Conservation (phyloP, 2,888 invertebrate genomes). For the Apamea sordens region DNA sequence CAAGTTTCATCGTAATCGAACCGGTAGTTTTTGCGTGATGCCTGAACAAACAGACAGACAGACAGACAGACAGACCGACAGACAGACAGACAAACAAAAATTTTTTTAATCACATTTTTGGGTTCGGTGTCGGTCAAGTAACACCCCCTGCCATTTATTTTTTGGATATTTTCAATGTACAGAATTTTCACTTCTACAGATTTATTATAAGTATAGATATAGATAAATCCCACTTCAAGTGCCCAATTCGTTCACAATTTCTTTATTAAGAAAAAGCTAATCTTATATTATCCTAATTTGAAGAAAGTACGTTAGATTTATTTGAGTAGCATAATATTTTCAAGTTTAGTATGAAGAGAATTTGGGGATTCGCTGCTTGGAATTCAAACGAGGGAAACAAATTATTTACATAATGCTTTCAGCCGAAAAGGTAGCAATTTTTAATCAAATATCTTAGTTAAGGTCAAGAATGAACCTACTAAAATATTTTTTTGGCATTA, state of each 20-base stretch:
- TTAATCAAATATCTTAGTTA: background rate
- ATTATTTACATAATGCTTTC: slow-evolving; percentile 15
- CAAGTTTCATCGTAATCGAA: no score
- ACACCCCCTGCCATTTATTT: no score
- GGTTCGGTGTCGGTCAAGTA: no score
- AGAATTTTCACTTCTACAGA: no score
- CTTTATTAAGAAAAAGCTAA: background rate
- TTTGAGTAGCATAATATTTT: background rate
- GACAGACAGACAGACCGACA: no score
- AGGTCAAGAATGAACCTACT: background rate
- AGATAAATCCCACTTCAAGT: background rate
- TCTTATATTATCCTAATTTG: background rate
- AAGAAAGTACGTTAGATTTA: no score
- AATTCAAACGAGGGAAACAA: slow-evolving; percentile 11
- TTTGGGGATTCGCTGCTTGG: background rate
- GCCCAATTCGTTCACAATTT: background rate
- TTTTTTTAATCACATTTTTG: no score
- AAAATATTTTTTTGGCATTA: background rate
- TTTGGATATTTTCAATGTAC: no score
- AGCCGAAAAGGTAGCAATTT: background rate
- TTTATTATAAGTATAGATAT: no score
- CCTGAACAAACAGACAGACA: no score
- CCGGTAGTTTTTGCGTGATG: no score
- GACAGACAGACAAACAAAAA: no score
- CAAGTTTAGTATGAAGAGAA: slow-evolving; percentile 12